Conservation (phyloP, 2,888 invertebrate species). For the Drosophila pegasa region DNA sequence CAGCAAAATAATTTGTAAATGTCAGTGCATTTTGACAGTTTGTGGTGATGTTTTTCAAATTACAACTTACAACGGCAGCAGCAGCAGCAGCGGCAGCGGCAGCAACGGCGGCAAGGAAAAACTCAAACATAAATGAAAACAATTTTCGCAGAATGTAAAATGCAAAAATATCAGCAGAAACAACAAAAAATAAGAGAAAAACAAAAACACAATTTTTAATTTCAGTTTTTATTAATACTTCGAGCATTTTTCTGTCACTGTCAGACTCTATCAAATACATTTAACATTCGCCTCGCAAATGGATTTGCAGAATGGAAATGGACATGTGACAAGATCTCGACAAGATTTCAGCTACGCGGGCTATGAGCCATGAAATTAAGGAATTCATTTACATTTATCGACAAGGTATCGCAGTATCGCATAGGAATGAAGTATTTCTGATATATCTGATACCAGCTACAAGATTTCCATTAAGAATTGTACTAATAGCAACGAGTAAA, state of each 20-base stretch:
- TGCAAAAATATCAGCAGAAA: conserved; percentile 13
- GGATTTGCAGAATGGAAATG: conserved; percentile 43
- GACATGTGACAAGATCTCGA: conserved; percentile 47
- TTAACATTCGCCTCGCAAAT: conserved; percentile 36
- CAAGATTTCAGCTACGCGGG: not conserved
- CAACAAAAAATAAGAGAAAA: conserved; percentile 15
- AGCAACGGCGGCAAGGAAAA: conserved; percentile 25
- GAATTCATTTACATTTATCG: not conserved
- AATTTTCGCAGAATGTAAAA: conserved; percentile 54
- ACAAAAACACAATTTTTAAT: conserved; percentile 48
- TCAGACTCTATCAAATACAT: conserved; percentile 24
- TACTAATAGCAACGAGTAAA: no score
- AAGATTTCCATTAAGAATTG: no score
- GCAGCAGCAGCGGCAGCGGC: conserved; percentile 16
- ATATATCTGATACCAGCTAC: no score
- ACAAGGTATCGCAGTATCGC: not conserved
- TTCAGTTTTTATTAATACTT: conserved; percentile 57
- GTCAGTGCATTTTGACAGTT: conserved; percentile 84
- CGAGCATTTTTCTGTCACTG: conserved; percentile 44
- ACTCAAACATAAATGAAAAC: conserved; percentile 59
- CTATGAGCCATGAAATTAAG: not conserved
- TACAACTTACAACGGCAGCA: conserved; percentile 77
- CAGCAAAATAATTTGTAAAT: conserved; percentile 84
- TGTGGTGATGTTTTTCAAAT: conserved; percentile 84
- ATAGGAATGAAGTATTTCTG: not conserved